Base-by-base conservation (phyloP, 2,888 invertebrate genomes). In the Lithodes maja region DNA sequence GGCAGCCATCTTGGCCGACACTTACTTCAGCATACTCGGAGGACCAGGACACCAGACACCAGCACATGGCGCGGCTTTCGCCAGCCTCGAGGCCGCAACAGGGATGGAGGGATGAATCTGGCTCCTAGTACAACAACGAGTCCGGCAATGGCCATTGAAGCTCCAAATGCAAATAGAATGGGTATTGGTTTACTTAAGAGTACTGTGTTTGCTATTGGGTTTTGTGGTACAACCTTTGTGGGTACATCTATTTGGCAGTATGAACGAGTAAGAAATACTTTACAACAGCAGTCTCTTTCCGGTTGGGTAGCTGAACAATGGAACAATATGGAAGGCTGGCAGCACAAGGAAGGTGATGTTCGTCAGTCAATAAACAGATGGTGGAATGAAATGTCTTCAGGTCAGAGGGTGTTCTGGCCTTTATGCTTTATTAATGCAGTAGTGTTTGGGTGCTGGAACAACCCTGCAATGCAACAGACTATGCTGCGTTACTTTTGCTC, bases 401-500 rank as follows among this genome's bases (percentile, higher is more conserved):
- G 96, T 78, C 96, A 98, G 93, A 96, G 95, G 93, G 95, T 97
- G 3, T 98, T 97, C 93, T 95, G 95, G 85, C 97, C 97, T 1
- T 96, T 99, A 92, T 96, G 97, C 93, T 95, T 96, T 7, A 93
- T 96, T 5, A 99, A 99, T 94, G 93, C 96, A 0, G 92, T 97
- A 49, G 97, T 98, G 0, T 98, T 97, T 94, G 94, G 95, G 0
- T 95, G 97, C 82, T 99, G 98, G 98, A 95, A 96, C 92, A 94
- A 98, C 2, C 97, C 96, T 9, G 93, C 95, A 15, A 93, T 97
- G 54, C 96, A 96, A 88, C 95, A 95, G 1, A 94, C 95, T 33
- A 98, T 99, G 98, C 93, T 96, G 81, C 96, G 95, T 93, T 98
- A 97, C 94, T 99, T 99, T 94, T 96, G 96, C 93, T 96, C 97